Conservation (phyloP, 2,797 vertebrate species). For the Amblyopsis hoosieri region DNA sequence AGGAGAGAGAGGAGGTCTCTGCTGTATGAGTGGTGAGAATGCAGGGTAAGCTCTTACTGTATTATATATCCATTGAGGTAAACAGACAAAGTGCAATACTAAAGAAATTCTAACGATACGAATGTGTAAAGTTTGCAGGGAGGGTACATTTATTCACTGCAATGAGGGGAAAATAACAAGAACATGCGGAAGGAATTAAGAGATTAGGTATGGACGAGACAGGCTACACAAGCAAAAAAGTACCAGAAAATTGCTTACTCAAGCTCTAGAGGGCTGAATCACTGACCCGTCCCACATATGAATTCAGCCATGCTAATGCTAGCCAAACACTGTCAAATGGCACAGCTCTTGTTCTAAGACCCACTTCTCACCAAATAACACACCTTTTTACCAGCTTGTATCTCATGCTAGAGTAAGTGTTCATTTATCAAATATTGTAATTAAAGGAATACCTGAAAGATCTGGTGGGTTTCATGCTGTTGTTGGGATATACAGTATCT, state of each 20-base stretch:
- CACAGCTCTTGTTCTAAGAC: not conserved
- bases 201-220: too few relatives aligned
- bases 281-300: conserved; percentile 13
- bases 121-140: conserved; percentile 10
- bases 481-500: not conserved
- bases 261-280: conserved; percentile 30
- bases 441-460: conserved; percentile 1
- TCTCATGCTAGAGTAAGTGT: not conserved
- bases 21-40: too few relatives aligned
- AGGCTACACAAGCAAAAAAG: not conserved
- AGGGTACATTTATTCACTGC: not conserved
- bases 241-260: conserved; percentile 34
- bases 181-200: conserved; percentile 12
- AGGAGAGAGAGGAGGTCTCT: conserved; percentile 4
- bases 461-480: not conserved
- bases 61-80: too few relatives aligned
- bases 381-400: not conserved
- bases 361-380: conserved; percentile 8
- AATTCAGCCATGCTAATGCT: conserved; percentile 11
- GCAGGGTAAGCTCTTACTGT: too few relatives aligned
- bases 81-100: not conserved
- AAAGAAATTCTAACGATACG: conserved; percentile 1
- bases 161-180: conserved; percentile 25
- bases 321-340: conserved; percentile 34
- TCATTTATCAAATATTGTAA: not conserved